Percentiles rank a stretch among this genome's conserved stretches.
phyloP scores from a whole-genome alignment of 2,113 vertebrate genomes.

The Mola mola region DNA sequence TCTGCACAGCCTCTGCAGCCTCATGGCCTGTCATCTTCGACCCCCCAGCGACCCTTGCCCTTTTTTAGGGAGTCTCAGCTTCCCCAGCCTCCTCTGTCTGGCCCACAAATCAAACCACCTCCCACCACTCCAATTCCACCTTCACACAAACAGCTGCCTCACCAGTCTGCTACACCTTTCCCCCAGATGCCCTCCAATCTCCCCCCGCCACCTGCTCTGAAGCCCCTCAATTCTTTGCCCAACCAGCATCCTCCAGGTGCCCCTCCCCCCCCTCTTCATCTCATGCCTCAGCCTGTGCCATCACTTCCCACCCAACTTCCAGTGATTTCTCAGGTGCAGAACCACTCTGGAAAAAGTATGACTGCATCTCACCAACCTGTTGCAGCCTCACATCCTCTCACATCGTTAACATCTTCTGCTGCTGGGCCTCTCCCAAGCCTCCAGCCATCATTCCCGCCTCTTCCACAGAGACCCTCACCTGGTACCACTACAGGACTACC shows the following conservation, averaged over 20 bases:
- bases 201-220: slow-evolving; percentile 93
- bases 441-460: slow-evolving; percentile 79
- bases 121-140: slow-evolving; percentile 93
- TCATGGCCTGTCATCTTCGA: slow-evolving; percentile 44
- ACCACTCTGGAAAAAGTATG: slow-evolving; percentile 78
- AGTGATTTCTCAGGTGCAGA: slow-evolving; percentile 89
- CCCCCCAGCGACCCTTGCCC: slow-evolving; percentile 52
- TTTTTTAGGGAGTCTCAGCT: slow-evolving; percentile 86
- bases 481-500: slow-evolving; percentile 60
- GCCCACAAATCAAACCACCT: slow-evolving; percentile 92
- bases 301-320: slow-evolving; percentile 87
- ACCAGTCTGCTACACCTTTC: slow-evolving; percentile 88
- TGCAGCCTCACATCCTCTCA: slow-evolving; percentile 78
- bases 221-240: slow-evolving; percentile 91
- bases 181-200: slow-evolving; percentile 94
- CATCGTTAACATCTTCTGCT: slow-evolving; percentile 65
- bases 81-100: slow-evolving; percentile 84
- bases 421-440: slow-evolving; percentile 77
- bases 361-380: slow-evolving; percentile 80
- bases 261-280: slow-evolving; percentile 93
- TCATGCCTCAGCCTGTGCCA: slow-evolving; percentile 93
- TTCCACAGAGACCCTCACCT: slow-evolving; percentile 66
- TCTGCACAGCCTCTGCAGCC: slow-evolving; percentile 48
- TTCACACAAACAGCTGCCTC: slow-evolving; percentile 90
- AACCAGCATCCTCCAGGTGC: slow-evolving; percentile 92